Conservation (phyloP, 1,140 invertebrate genomes). For the Nomia melanderi region DNA sequence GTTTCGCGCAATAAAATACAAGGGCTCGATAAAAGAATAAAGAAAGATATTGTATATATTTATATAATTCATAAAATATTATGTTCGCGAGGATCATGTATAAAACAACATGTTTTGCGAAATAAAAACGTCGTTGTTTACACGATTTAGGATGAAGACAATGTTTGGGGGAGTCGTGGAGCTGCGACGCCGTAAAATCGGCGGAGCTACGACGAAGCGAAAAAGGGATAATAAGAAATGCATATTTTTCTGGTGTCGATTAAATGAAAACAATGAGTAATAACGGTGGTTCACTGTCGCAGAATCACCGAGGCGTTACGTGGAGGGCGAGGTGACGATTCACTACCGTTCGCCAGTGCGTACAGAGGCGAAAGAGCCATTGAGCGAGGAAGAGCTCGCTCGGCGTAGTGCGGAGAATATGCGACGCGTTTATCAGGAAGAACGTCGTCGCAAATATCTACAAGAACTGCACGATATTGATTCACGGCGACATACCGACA, state of each 20-base stretch:
- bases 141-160: too few species aligned
- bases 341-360: constrained; percentile 94
- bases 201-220: background rate
- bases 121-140: too few species aligned
- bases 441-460: constrained; percentile 92
- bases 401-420: constrained; percentile 93
- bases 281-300: constrained; percentile 47
- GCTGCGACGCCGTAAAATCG: background rate
- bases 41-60: too few species aligned
- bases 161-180: too few species aligned
- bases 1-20: too few species aligned
- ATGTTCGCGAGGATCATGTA: too few species aligned
- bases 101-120: too few species aligned
- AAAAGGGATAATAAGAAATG: background rate
- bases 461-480: constrained; percentile 95
- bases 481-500: constrained; percentile 93
- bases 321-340: constrained; percentile 95
- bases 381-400: constrained; percentile 91
- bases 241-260: background rate
- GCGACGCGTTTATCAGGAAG: constrained; percentile 93
- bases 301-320: constrained; percentile 93
- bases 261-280: background rate
- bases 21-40: too few species aligned
- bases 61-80: too few species aligned
- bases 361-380: constrained; percentile 90